Base-by-base conservation (phyloP, 2,113 vertebrate species). In the Pteruthius melanotis region DNA sequence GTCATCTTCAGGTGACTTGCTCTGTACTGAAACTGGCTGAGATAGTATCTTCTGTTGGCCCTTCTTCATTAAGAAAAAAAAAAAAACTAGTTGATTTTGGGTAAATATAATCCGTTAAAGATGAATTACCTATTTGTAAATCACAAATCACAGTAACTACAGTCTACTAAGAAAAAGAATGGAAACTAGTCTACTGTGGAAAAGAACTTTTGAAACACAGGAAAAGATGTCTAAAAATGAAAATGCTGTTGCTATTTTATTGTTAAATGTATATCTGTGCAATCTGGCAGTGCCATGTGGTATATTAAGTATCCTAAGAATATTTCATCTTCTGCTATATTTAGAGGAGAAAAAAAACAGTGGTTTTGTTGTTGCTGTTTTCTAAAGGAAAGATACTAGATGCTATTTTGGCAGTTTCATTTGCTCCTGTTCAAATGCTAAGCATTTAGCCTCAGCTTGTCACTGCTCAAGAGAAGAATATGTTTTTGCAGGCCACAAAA, bases 11-110 rank as follows among this genome's bases (percentile, higher is more conserved):
- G 91, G 33, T 22, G 94, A 95, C 71, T 98, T 97, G 90, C 96
- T 61, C 50, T 98, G 95, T 50, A 96, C 82, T 64, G 98, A 97
- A 70, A 97, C 42, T 26, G 98, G 98, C 83, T 96, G 98, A 68
- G 98, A 98, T 11, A 98, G 95, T 39, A 97, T 94, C 93, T 99
- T 98, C 88, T 97, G 98, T 87, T 99, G 98, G 45, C 98, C 97
- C 93, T 97, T 98, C 99, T 99, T 92, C 92, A 94, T 94, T 93
- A 49, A 64, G 39, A 75, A 45, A 65, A 37, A 5, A 6, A 22
- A 52, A 54, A 87, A 93, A 75, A 8, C 2, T 18, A 26, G 11
- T 71, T 39, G 59, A n/a, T 65, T 76, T 84, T 1, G 6, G 18
- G 15, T 50, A 26, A 88, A 61, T 57, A 66, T 22, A 88, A 52